Base-by-base conservation (phyloP, 2,797 vertebrate genomes). In the Coregonus ussuriensis region DNA sequence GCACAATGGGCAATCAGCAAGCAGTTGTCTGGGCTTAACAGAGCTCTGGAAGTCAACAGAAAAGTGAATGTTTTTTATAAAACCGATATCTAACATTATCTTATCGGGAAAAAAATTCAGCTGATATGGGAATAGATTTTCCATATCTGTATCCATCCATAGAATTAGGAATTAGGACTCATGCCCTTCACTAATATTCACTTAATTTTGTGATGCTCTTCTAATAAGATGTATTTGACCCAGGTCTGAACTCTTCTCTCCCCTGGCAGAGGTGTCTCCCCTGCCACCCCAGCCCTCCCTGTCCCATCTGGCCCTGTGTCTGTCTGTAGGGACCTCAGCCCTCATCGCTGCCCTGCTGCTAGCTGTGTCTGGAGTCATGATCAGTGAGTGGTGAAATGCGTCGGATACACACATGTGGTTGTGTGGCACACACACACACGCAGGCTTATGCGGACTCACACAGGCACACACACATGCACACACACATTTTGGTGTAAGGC, bases 291-390 rank as follows among this genome's bases (percentile, higher is more conserved):
- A 84, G 80, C 91, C 86, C 4, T 92, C 96, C 0, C 94, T 96
- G 54, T 97, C 97, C 18, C 96, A 96, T 15, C 93, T 98, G 88
- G 96, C 97, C 0, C 92, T 99, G 87, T 95, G 95, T 56, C 94
- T 99, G 74, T 99, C 98, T 0, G 96, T 99, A 33, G 97, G 97
- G 80, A 98, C 97, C 33, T 99, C 97, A 0, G 97, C 97, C 7
- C 92, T 99, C 83, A 98, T 99, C 80, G 98, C 98, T 5, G 97
- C 96, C 79, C 94, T 99, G 53, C 95, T 99, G 89, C 92, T 99
- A 88, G 96, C 95, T 1, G 98, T 99, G 88, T 99, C 97, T 0
- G 97, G 96, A 70, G 97, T 99, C 88, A 99, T 99, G 97, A 99
- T 99, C 81, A 98, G 98, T 99, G 86, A 96, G 97, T 96, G 65